Evolutionary conservation across 1,140 invertebrate genomes (phyloP), one percentile per base, ranked within the genome.

Genomic region (Panagrolaimus sp.): DNA sequence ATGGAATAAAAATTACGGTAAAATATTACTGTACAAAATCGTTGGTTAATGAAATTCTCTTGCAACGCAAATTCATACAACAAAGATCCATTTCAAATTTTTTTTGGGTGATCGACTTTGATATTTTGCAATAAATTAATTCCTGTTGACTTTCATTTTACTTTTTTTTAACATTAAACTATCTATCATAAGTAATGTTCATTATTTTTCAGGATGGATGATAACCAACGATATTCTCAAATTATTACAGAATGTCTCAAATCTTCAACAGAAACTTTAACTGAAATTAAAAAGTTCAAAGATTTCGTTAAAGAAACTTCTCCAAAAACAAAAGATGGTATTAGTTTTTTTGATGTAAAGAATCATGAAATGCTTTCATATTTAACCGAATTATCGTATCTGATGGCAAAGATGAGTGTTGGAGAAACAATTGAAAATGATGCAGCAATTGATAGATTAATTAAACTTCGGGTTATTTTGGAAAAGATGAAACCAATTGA

Each of bases 401-500:
- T 95, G 65, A 89, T 94, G 47, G 82, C 91, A 71, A 87, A 89
- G 72, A 94, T 94, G 44, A 63, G 74, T 14, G 69, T 71, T 43
- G 93, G 93, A 43, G 87, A 90, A 83, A 88, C 86, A 79, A 91
- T 95, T 69, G 88, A 91, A 84, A 89, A 87, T 15, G 89, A 91
- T 85, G 88, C 89, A 63, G 89, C 90, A 47, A 90, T 95, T 45
- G 90, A 92, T 76, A 88, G 92, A 74, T 85, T 96, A 44, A 89
- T 94, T 69, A 92, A 96, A 86, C 90, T 92, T 73, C 88, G 93
- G 84, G 93, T 91, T 84, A 82, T 95, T 65, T 84, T 96, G 74
- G 94, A 96, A 84, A 93, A 93, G 86, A 94, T 96, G 78, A 88
- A 91, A 83, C 93, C 93, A 43, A 93, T 97, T 80, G 92, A 96